Evolutionary conservation across 2,888 invertebrate genomes (phyloP), one percentile per base, ranked within the genome.

Genomic region (Mesorhabditis spiculigera): DNA sequence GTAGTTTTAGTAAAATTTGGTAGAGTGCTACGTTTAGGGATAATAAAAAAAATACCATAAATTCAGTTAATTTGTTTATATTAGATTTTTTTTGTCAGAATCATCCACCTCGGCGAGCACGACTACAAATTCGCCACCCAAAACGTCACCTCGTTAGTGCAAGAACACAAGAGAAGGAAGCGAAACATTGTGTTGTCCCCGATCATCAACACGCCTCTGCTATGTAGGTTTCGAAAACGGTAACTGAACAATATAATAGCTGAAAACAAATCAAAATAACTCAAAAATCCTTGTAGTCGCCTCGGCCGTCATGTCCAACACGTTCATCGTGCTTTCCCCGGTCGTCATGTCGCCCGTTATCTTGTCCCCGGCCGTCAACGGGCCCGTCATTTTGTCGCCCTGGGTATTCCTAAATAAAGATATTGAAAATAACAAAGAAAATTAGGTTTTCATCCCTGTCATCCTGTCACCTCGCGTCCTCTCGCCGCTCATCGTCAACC

Each of bases 311-410:
- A 73, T 80, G 28, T 78, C 79, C 45, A 76, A 80, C 70, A 76
- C 77, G 4, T 77, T 78, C 68, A 71, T 77, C 44, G 73, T 78
- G 5, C 70, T 77, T 5, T 81, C 82, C 8, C 82, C 82, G 10
- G 67, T 83, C 5, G 80, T 83, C 6, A 70, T 78, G 13, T 76
- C 79, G 10, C 82, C 83, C n/a, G 77, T 83, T 70, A 75, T 77
- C 43, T 73, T 80, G 5, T 79, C 82, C 4, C 82, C 81, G 13
- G 81, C 82, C 42, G 81, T 79, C 5, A 75, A 82, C 16, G 82
- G 81, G 43, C 85, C 84, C 5, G 77, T 85, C 65, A 81, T 80
- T 68, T 74, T 85, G 6, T 81, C 81, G 62, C 85, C 85, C 42
- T 81, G 82, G 79, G 75, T 80, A 8, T 10, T 41, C 10, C 41